Percentiles rank a stretch among this genome's conserved stretches.
phyloP scores from a whole-genome alignment of 2,888 invertebrate species.

The Seira musarum region DNA sequence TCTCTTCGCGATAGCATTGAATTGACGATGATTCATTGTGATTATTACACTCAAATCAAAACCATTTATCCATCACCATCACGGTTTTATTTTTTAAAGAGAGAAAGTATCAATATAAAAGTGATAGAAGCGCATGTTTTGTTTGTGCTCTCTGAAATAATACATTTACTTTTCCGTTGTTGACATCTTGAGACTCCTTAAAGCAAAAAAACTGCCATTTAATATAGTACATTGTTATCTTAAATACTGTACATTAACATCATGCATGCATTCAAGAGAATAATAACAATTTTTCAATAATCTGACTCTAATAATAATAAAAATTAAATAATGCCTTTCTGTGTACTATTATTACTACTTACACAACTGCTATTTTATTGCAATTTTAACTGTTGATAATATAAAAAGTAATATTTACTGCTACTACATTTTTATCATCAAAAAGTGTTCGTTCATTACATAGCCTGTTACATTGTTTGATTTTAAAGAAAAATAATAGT shows the following conservation, averaged over 20 bases:
- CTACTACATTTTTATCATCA: neutral
- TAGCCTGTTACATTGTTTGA: neutral
- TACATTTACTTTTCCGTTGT: neutral
- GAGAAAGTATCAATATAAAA: neutral
- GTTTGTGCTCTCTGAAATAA: neutral
- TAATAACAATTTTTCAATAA: conserved; percentile 4
- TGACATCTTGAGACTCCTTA: conserved; percentile 39
- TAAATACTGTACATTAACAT: conserved; percentile 2
- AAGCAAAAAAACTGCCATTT: conserved; percentile 60
- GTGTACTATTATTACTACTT: neutral
- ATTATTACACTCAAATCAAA: too few relatives aligned
- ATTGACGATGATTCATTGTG: neutral
- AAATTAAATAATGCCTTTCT: neutral
- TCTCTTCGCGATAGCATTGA: neutral
- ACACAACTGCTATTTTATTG: neutral
- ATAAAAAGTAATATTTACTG: neutral
- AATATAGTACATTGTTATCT: conserved; percentile 21
- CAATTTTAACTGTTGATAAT: conserved; percentile 1
- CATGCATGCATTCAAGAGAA: conserved; percentile 5
- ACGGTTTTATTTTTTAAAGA: neutral
- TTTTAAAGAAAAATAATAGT: neutral
- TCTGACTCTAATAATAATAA: neutral
- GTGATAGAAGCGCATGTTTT: neutral
- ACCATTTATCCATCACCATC: neutral
- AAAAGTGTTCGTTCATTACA: neutral